Percentiles rank a stretch among this genome's conserved stretches.
phyloP scores from a whole-genome alignment of 2,797 vertebrate genomes.

The Dryobates pubescens region DNA sequence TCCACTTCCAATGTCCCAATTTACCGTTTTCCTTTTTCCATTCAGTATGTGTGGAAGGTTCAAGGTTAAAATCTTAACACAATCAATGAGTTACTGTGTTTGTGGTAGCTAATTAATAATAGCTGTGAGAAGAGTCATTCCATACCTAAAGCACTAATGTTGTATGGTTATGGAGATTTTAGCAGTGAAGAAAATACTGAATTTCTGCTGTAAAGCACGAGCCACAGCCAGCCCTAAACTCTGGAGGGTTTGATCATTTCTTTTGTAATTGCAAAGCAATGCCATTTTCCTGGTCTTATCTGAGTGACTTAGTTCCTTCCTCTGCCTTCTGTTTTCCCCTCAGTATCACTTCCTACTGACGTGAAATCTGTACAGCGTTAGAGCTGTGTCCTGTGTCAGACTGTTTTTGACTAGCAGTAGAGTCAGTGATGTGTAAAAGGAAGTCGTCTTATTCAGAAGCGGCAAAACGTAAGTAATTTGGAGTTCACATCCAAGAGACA shows the following conservation, averaged over 20 bases:
- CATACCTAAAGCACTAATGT: not conserved
- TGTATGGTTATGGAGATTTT: not conserved
- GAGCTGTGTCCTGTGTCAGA: not conserved
- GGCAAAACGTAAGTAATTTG: not conserved
- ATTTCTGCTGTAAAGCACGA: not conserved
- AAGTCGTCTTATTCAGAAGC: not conserved
- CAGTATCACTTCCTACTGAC: not conserved
- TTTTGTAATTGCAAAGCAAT: not conserved
- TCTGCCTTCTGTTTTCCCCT: not conserved
- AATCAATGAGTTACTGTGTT: not conserved
- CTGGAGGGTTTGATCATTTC: not conserved
- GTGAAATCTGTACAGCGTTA: not conserved
- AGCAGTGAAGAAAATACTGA: not conserved
- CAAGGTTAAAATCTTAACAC: not conserved
- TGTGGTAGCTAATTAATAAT: not conserved
- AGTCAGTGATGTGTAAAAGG: not conserved
- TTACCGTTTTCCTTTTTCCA: not conserved
- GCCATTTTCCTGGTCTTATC: not conserved
- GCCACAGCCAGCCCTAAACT: not conserved
- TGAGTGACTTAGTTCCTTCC: not conserved
- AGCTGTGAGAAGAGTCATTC: not conserved
- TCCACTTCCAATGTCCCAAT: not conserved
- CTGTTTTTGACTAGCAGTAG: not conserved
- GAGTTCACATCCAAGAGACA: not conserved
- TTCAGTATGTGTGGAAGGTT: not conserved